A percentile compares a stretch with the other conserved stretches of the same genome.
phyloP scores from a whole-genome alignment of 2,888 invertebrate species.

The Plutella xylostella region DNA sequence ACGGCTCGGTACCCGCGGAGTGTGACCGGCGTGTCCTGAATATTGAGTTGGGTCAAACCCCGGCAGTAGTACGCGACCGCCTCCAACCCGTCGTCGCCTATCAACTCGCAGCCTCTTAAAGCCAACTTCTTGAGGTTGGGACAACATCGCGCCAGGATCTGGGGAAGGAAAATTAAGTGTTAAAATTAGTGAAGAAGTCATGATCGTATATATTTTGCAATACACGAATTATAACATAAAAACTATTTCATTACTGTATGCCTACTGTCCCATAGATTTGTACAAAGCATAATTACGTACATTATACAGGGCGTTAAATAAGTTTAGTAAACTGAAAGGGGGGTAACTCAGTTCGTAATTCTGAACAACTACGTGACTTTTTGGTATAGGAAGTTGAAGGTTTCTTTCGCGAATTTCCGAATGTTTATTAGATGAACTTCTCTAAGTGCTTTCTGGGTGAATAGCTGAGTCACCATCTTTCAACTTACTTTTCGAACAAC shows the following conservation, averaged over 20 bases:
- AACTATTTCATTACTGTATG: background rate
- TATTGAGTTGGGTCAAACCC: conserved; percentile 90
- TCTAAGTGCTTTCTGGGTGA: too few relatives aligned
- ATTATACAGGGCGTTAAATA: too few relatives aligned
- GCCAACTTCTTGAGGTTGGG: conserved; percentile 92
- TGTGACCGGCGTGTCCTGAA: conserved; percentile 93
- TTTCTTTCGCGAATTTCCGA: too few relatives aligned
- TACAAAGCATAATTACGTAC: too few relatives aligned
- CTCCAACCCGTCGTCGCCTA: conserved; percentile 88
- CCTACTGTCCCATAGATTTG: background rate
- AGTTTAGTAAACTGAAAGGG: too few relatives aligned
- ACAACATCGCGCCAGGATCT: conserved; percentile 89
- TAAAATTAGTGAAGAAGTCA: background rate
- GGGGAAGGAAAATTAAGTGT: conserved; percentile 30
- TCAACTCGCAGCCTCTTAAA: conserved; percentile 89
- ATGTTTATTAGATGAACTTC: too few relatives aligned
- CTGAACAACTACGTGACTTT: too few relatives aligned
- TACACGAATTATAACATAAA: background rate
- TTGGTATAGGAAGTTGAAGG: too few relatives aligned
- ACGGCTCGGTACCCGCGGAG: conserved; percentile 91
- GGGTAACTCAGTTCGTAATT: too few relatives aligned
- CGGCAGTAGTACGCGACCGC: conserved; percentile 91
- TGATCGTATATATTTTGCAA: background rate
- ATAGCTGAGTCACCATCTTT: too few relatives aligned
- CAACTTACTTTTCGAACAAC: too few relatives aligned